Base-by-base conservation (phyloP, 2,797 vertebrate species). In the Micrastur ruficollis region DNA sequence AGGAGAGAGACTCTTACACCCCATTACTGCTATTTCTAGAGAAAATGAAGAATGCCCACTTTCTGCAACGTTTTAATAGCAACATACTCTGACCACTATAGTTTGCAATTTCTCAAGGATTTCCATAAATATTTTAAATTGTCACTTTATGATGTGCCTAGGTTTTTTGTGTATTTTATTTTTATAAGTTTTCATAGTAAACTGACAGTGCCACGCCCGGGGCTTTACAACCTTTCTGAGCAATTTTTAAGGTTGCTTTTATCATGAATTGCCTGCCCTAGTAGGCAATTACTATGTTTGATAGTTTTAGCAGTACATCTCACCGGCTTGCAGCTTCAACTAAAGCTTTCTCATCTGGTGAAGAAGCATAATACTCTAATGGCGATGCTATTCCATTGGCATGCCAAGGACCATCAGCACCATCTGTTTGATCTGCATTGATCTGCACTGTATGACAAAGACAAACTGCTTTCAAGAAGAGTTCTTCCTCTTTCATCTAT, bases 361-460 rank as follows among this genome's bases (percentile, higher is more conserved):
- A 99, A 22, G 99, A 99, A 68, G 99, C 99, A 10, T 99, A 99
- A 96, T 99, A 99, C 67, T 99, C 99, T 98, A 99, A 97, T 9
- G 98, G 97, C 68, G 96, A 70, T 2, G 98, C 96, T 73, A 99
- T 97, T 47, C 99, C 99, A 38, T 98, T 99, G 55, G 98, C 95
- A 3, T 98, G 98, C 84, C 98, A 98, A 81, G 99, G 99, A 2
- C 98, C 98, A 92, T 99, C 98, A 19, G 96, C 98, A 80, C 98
- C 97, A 85, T 99, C 99, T 14, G 98, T 96, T 84, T 99, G 98
- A 91, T 99, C 99, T 42, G 98, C 98, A 97, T 98, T 99, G 97
- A 99, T 99, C 97, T 99, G 99, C 82, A 99, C 99, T 11, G 99
- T 99, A 96, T 99, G 99, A 97, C 99, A 99, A 84, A 99, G 98